Evolutionary conservation across 1,140 invertebrate genomes (phyloP), one percentile per base, ranked within the genome.

Genomic region (Polyergus mexicanus): DNA sequence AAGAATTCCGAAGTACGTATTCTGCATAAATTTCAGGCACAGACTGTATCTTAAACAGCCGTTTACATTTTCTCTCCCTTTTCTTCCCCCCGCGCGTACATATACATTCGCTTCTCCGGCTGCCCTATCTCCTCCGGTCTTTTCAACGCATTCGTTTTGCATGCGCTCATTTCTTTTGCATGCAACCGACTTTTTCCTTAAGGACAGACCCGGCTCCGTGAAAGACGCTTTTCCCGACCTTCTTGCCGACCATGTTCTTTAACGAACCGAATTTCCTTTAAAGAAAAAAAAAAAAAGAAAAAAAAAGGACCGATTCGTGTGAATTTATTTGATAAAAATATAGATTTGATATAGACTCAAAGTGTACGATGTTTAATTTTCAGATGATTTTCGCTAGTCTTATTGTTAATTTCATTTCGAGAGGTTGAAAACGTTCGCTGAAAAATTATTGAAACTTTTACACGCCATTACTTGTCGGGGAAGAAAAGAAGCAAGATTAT

Each of bases 121-220:
- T 54, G 75, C 56, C 66, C 75, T 47, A 83, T 83, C 68, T 77
- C 58, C 68, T 77, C 58, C 81, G 81, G 58, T 84, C 62, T 56
- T 84, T 84, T 84, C 81, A 84, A 65, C 81, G 81, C 72, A 44
- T 84, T 77, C 74, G 74, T 84, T 77, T 84, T 77, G 71, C 81
- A 77, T 84, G 62, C 60, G 72, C 81, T 84, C 58, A 84, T 77
- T 84, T 84, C 81, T 77, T 84, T 84, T 84, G 74, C 74, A 84
- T 66, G 71, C 60, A 77, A 84, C 58, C 72, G 81, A 76, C 74
- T 78, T 86, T 56, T 78, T 60, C 19, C 25, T 78, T 68, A 80
- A 60, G 75, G 60, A 22, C 51, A 41, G 68, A 25, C 47, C 28
- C 66, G 22, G 28, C 35, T 58, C 10, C 63, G 41, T 60, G 60